These are phyloP conservation scores for Tupiocoris notatus DNA, from an alignment of 2,888 invertebrate species.

Conservation along the genomic window DNA sequence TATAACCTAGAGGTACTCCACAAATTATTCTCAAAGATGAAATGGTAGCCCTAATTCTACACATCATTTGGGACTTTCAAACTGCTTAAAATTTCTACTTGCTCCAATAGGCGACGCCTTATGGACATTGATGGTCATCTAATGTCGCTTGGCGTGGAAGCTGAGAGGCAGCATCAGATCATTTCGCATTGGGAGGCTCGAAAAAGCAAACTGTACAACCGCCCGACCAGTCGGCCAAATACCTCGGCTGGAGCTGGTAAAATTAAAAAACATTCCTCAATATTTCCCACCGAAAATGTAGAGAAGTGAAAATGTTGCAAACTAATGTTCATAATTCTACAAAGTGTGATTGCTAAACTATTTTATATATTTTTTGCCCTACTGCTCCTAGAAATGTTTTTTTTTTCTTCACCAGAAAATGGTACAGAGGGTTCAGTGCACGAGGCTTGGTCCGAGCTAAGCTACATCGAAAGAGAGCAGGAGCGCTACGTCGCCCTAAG, in stretches of 20 bases:
- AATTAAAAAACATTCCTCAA: too few relatives aligned
- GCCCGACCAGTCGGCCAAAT: constrained; percentile 23
- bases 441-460: constrained; percentile 80
- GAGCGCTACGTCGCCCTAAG: constrained; percentile 75
- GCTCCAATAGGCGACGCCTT: constrained; percentile 68
- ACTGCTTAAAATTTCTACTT: too few relatives aligned
- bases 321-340: too few relatives aligned
- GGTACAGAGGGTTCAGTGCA: constrained; percentile 70
- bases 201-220: constrained; percentile 71
- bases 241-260: constrained; percentile 29
- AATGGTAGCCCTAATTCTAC: too few relatives aligned
- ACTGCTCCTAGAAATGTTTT: not conserved
- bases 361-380: too few relatives aligned
- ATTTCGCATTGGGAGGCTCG: constrained; percentile 87
- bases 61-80: too few relatives aligned
- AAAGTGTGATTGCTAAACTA: too few relatives aligned
- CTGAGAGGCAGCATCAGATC: constrained; percentile 82
- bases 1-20: not conserved
- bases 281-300: too few relatives aligned
- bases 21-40: too few relatives aligned
- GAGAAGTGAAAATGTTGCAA: too few relatives aligned
- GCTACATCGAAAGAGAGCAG: constrained; percentile 82
- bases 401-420: constrained; percentile 48
- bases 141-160: constrained; percentile 81
- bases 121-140: constrained; percentile 90